Base-by-base conservation (phyloP, 2,113 vertebrate species). In the Tonatia bakeri region DNA sequence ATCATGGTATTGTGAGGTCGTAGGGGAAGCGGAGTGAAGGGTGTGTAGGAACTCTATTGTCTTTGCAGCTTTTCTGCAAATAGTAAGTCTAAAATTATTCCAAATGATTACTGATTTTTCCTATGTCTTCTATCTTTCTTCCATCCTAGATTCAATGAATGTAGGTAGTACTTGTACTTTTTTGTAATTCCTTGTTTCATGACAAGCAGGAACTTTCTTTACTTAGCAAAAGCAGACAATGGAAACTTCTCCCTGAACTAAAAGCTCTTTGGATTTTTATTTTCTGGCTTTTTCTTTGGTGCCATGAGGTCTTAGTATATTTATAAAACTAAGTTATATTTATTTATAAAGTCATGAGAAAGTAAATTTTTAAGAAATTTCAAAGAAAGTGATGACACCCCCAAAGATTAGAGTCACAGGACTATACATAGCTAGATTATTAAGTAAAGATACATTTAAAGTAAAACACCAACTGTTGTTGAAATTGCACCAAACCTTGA, bases 391-490 rank as follows among this genome's bases (percentile, higher is more conserved):
- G 82, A 82, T 97, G 96, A 96, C 84, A 96, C 89, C n/a, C 10
- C 96, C 90, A 95, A 97, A 98, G 95, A 95, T 94, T 11, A 26
- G 91, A 98, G 97, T 98, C 96, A 96, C 98, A 98, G 95, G 95
- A 90, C 89, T 83, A 91, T 0, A 96, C 92, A 94, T 92, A 11
- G 91, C 91, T 96, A 96, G 93, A 96, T 96, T 98, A 94, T 97
- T 94, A 98, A 97, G 97, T 95, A 98, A 98, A 98, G 96, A 93
- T 97, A 96, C 95, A 96, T 96, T 98, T 97, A 97, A 98, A 98
- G 94, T 96, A 94, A 98, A 98, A 97, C 92, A 98, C 92, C 96
- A 98, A 97, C 90, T 97, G 72, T 97, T 98, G 98, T 97, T 96
- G 96, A 98, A 98, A 98, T 98, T 94, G 90, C 91, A 97, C 96